Conservation (phyloP, 2,113 vertebrate genomes). For the Engystomops pustulosus region DNA sequence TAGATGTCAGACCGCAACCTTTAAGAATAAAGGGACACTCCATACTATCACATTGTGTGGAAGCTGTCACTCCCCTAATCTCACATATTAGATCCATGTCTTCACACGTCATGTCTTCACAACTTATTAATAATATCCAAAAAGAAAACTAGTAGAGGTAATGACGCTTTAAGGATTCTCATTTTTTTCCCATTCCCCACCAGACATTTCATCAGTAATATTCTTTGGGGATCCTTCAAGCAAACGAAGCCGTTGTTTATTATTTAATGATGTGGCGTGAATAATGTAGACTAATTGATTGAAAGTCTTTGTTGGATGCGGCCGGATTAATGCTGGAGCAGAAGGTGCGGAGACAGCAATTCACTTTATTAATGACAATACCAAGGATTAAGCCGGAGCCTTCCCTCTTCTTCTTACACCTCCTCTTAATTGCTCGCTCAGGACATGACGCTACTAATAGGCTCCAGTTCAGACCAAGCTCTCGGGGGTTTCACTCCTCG, state of each 20-base stretch:
- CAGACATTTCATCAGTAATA: slow-evolving; percentile 1
- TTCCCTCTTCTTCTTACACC: slow-evolving; percentile 40
- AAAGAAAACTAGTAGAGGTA: background rate
- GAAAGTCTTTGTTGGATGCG: slow-evolving; percentile 43
- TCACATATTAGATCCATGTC: too few species aligned
- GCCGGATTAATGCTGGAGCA: slow-evolving; percentile 52
- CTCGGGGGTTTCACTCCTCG: background rate
- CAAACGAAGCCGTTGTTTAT: slow-evolving; percentile 57
- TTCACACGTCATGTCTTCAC: too few species aligned
- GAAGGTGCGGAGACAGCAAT: slow-evolving; percentile 55
- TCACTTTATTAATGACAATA: slow-evolving; percentile 60
- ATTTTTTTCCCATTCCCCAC: background rate
- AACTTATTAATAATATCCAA: too few species aligned
- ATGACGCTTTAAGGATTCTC: background rate
- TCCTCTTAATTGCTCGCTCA: slow-evolving; percentile 55
- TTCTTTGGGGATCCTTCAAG: slow-evolving; percentile 56
- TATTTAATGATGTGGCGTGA: slow-evolving; percentile 58
- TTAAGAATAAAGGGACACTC: too few species aligned
- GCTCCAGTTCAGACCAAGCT: background rate
- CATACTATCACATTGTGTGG: too few species aligned
- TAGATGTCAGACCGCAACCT: too few species aligned
- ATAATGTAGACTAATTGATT: slow-evolving; percentile 59
- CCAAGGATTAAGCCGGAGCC: slow-evolving; percentile 49
- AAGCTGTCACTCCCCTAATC: too few species aligned
- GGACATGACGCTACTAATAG: slow-evolving; percentile 28